Evolutionary conservation across 2,888 invertebrate species (phyloP).

Genomic region (Sinohyriopsis cumingii): DNA sequence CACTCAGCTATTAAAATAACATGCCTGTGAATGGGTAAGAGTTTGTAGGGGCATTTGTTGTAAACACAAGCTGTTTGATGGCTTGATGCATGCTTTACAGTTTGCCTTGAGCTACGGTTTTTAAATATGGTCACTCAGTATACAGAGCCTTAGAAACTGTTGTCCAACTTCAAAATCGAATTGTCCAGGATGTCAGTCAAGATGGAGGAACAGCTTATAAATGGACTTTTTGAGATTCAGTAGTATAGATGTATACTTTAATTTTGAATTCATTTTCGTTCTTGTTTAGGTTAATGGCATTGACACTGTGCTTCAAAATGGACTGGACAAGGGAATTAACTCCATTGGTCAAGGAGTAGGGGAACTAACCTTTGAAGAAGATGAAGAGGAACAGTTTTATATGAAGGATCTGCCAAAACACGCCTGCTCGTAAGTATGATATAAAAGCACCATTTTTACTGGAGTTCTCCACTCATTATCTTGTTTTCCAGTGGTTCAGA

Average conservation of each 20-base stretch:
- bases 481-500: too few species aligned
- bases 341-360: conserved; percentile 72
- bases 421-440: conserved; percentile 81
- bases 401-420: conserved; percentile 91
- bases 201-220: not conserved
- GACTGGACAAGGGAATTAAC: conserved; percentile 79
- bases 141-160: too few species aligned
- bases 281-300: conserved; percentile 79
- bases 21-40: too few species aligned
- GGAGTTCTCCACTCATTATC: not conserved
- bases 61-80: too few species aligned
- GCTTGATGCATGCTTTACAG: too few species aligned
- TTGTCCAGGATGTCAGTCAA: not conserved
- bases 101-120: too few species aligned
- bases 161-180: too few species aligned
- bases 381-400: conserved; percentile 92
- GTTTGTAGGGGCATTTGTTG: too few species aligned
- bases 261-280: conserved; percentile 7
- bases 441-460: not conserved
- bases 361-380: conserved; percentile 93
- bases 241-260: not conserved
- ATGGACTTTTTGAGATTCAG: not conserved
- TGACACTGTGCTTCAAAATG: conserved; percentile 70
- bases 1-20: too few species aligned
- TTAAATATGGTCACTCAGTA: too few species aligned